A percentile compares a stretch with the other conserved stretches of the same genome.
Evolutionary conservation across 2,888 invertebrate genomes (phyloP).

Genomic region (Drosophila maculinotata): DNA sequence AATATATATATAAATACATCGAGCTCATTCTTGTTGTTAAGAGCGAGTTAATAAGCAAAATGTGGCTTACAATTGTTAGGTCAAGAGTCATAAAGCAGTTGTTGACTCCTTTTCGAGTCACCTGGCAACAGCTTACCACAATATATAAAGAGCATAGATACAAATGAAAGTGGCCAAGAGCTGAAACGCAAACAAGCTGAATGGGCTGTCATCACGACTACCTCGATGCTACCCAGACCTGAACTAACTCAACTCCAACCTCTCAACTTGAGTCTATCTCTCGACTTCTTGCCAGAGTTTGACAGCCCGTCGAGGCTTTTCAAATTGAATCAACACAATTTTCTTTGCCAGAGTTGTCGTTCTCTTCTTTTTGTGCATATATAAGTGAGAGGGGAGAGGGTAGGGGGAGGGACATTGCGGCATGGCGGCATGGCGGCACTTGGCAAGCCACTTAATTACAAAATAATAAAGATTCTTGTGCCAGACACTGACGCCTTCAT

Average conservation of each 20-base stretch:
- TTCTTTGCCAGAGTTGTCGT: slow-evolving; percentile 60
- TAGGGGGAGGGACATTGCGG: neutral
- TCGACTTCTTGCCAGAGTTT: slow-evolving; percentile 49
- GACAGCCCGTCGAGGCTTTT: slow-evolving; percentile 63
- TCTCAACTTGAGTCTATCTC: slow-evolving; percentile 23
- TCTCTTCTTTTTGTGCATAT: slow-evolving; percentile 53
- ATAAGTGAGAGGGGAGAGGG: slow-evolving; percentile 54
- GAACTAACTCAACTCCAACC: slow-evolving; percentile 15
- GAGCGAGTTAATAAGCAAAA: slow-evolving; percentile 1
- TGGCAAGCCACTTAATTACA: slow-evolving; percentile 80
- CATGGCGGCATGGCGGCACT: slow-evolving; percentile 46
- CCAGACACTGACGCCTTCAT: slow-evolving; percentile 68
- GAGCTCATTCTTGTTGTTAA: neutral
- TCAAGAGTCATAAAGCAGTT: slow-evolving; percentile 48
- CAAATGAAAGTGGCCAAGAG: slow-evolving; percentile 44
- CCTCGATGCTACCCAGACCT: slow-evolving; percentile 27
- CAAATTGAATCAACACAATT: slow-evolving; percentile 79
- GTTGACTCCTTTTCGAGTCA: slow-evolving; percentile 32
- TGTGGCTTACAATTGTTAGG: slow-evolving; percentile 49
- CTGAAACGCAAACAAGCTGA: slow-evolving; percentile 56
- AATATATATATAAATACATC: no score
- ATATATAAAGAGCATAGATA: slow-evolving; percentile 30
- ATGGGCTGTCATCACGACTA: slow-evolving; percentile 50
- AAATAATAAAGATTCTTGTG: slow-evolving; percentile 78
- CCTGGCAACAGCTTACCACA: slow-evolving; percentile 48